phyloP scores from a whole-genome alignment of 2,888 invertebrate species.

The Phragmatobia fuliginosa region DNA sequence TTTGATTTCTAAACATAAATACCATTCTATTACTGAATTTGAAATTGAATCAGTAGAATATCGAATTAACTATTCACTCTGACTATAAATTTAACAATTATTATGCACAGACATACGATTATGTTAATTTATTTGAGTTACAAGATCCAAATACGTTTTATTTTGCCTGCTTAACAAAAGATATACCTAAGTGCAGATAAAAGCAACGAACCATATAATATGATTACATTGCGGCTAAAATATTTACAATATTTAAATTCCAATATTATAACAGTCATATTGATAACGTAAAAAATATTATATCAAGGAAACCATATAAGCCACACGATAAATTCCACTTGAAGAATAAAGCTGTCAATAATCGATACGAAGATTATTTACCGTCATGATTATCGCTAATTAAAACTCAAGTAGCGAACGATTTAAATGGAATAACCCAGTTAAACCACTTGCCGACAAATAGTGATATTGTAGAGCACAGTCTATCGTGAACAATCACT shows the following conservation, averaged over 20 bases:
- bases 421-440: slow-evolving; percentile 82
- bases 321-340: slow-evolving; percentile 72
- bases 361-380: slow-evolving; percentile 74
- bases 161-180: neutral
- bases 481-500: slow-evolving; percentile 62
- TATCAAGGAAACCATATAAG: slow-evolving; percentile 64
- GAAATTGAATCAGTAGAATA: neutral
- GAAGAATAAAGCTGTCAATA: slow-evolving; percentile 70
- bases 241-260: slow-evolving; percentile 19
- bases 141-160: neutral
- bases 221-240: neutral
- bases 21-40: neutral
- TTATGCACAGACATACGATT: neutral
- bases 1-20: slow-evolving; percentile 5
- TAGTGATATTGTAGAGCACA: slow-evolving; percentile 66
- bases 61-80: neutral
- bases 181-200: neutral
- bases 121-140: neutral
- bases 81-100: neutral
- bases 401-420: slow-evolving; percentile 76
- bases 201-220: slow-evolving; percentile 8
- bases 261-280: slow-evolving; percentile 30
- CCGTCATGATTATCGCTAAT: slow-evolving; percentile 79
- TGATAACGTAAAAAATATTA: slow-evolving; percentile 52
- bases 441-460: slow-evolving; percentile 71